These are phyloP conservation scores for Chloropsis cyanopogon DNA, from an alignment of 2,113 vertebrate genomes.

Conservation along the genomic window DNA sequence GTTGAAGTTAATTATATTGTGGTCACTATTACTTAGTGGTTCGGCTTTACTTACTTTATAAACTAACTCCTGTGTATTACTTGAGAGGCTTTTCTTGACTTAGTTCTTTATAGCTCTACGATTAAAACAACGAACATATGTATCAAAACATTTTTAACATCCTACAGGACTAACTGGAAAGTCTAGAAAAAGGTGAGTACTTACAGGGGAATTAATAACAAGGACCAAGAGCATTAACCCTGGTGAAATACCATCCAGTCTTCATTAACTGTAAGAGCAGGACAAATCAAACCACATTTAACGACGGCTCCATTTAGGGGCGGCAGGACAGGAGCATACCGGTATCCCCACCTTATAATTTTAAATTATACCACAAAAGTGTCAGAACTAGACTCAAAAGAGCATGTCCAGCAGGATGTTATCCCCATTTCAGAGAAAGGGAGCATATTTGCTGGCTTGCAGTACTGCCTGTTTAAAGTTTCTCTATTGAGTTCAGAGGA, in stretches of 20 bases:
- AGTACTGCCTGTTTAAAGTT: background rate
- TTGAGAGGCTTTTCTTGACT: constrained; percentile 35
- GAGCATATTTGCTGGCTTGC: background rate
- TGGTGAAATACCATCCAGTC: constrained; percentile 21
- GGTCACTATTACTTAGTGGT: constrained; percentile 68
- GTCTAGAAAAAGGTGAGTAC: background rate
- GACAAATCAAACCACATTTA: constrained; percentile 7
- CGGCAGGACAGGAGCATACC: background rate
- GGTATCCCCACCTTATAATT: background rate
- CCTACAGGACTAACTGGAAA: background rate
- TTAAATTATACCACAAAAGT: background rate
- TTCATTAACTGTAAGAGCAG: background rate
- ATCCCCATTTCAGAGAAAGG: background rate
- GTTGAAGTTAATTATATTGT: constrained; percentile 70
- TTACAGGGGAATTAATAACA: background rate
- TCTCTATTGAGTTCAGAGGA: background rate
- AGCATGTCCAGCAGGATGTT: background rate
- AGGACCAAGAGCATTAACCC: background rate
- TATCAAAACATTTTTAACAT: constrained; percentile 30
- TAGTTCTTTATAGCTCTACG: constrained; percentile 27
- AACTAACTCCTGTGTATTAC: constrained; percentile 47
- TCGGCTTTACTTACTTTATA: constrained; percentile 60
- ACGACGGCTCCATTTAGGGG: background rate
- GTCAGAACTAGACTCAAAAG: background rate
- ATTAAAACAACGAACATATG: constrained; percentile 37